These are phyloP conservation scores for Lordiphosa andalusiaca DNA, from an alignment of 2,888 invertebrate genomes.

Conservation along the genomic window DNA sequence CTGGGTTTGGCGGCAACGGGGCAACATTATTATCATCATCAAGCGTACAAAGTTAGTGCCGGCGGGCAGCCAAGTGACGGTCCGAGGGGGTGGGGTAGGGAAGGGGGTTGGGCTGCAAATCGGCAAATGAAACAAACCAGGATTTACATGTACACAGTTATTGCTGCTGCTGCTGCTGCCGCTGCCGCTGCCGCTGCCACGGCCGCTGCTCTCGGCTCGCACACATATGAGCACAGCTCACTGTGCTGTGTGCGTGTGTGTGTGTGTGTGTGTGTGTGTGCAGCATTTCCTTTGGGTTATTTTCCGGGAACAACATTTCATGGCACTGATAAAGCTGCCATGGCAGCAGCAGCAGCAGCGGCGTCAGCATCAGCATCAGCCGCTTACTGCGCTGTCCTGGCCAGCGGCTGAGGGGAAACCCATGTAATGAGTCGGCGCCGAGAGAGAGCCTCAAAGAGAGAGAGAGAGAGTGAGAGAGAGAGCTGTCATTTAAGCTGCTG, in stretches of 20 bases:
- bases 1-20: conserved; percentile 43
- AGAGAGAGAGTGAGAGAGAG: conserved; percentile 17
- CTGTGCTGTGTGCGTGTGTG: conserved; percentile 36
- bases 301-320: conserved; percentile 76
- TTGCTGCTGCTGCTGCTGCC: conserved; percentile 50
- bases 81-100: conserved; percentile 4
- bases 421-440: conserved; percentile 24
- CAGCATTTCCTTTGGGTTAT: conserved; percentile 74
- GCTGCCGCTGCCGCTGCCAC: conserved; percentile 3
- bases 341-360: conserved; percentile 68
- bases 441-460: conserved; percentile 15
- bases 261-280: conserved; percentile 38
- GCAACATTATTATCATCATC: conserved; percentile 73
- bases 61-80: conserved; percentile 52
- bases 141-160: conserved; percentile 75
- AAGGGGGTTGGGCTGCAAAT: conserved; percentile 53
- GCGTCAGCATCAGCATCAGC: conserved; percentile 33
- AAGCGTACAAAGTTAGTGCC: conserved; percentile 72
- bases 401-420: conserved; percentile 26
- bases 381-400: conserved; percentile 22
- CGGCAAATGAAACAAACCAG: conserved; percentile 75
- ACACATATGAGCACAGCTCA: conserved; percentile 10
- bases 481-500: conserved; percentile 58
- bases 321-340: conserved; percentile 76
- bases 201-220: conserved; percentile 1